Percentiles rank a stretch among this genome's conserved stretches.
Evolutionary conservation across 2,888 invertebrate species (phyloP).

Genomic region (Apotomis betuletana): DNA sequence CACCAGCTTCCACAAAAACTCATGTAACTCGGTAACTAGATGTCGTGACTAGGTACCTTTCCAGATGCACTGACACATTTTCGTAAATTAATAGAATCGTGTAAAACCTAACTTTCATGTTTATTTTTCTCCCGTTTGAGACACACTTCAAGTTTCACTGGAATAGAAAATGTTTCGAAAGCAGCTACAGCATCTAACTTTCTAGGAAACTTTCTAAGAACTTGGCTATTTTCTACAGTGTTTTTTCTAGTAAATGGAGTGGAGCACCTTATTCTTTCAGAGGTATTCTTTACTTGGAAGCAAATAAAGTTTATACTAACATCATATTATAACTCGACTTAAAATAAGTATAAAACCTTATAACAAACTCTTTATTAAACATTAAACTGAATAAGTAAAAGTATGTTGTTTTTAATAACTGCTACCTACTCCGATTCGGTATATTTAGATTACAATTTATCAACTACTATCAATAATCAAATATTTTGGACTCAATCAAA

Average conservation of each 20-base stretch:
- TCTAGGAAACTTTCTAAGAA: slow-evolving; percentile 14
- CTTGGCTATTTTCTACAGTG: slow-evolving; percentile 13
- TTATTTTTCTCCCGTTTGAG: not conserved
- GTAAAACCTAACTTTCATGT: not conserved
- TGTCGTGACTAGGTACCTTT: too few species aligned
- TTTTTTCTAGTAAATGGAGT: slow-evolving; percentile 22
- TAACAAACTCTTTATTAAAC: too few species aligned
- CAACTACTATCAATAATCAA: too few species aligned
- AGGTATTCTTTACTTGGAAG: slow-evolving; percentile 7
- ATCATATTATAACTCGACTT: not conserved
- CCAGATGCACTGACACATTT: too few species aligned
- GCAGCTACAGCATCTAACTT: slow-evolving; percentile 31
- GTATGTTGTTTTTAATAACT: too few species aligned
- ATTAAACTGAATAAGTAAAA: too few species aligned
- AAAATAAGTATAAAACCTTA: too few species aligned
- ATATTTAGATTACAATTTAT: too few species aligned
- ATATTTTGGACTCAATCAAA: too few species aligned
- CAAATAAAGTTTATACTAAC: slow-evolving; percentile 4
- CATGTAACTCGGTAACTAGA: too few species aligned
- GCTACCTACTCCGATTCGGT: too few species aligned
- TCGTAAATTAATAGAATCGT: not conserved
- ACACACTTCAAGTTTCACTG: slow-evolving; percentile 19
- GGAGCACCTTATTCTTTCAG: not conserved
- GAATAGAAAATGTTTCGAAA: slow-evolving; percentile 32
- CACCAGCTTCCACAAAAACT: too few species aligned